Evolutionary conservation across 2,797 vertebrate species (phyloP).

Genomic region (Tenualosa ilisha): DNA sequence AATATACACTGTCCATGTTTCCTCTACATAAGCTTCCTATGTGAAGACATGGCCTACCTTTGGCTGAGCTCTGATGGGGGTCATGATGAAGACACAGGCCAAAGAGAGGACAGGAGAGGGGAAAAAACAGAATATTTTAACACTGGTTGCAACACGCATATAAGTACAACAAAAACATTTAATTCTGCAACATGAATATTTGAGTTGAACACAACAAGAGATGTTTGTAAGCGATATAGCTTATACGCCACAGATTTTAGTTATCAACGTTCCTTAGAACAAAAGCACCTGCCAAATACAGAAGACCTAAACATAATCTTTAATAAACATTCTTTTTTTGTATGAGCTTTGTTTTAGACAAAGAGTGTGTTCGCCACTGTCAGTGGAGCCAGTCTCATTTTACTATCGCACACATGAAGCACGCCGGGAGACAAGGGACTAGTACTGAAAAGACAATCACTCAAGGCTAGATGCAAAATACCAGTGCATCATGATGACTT

Average conservation of each 20-base stretch:
- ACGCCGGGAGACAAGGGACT: neutral
- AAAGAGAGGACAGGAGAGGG: conserved; percentile 46
- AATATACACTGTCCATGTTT: too few species aligned
- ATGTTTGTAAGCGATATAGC: neutral
- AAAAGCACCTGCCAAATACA: too few species aligned
- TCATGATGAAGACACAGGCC: conserved; percentile 30
- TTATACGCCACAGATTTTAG: too few species aligned
- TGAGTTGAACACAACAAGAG: neutral
- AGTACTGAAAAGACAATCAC: neutral
- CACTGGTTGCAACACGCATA: neutral
- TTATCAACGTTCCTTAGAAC: too few species aligned
- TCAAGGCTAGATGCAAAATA: neutral
- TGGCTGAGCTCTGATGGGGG: conserved; percentile 73
- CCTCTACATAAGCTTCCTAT: neutral
- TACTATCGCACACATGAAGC: neutral
- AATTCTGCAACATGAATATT: neutral
- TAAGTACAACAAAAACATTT: neutral
- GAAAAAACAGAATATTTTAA: conserved; percentile 44
- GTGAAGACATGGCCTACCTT: conserved; percentile 67
- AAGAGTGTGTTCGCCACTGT: neutral
- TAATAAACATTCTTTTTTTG: neutral
- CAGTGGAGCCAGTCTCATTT: neutral
- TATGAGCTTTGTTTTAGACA: neutral
- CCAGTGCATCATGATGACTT: neutral
- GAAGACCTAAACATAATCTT: too few species aligned